These are phyloP conservation scores for Phyto melanocephala DNA, from an alignment of 2,888 invertebrate species.

Conservation along the genomic window DNA sequence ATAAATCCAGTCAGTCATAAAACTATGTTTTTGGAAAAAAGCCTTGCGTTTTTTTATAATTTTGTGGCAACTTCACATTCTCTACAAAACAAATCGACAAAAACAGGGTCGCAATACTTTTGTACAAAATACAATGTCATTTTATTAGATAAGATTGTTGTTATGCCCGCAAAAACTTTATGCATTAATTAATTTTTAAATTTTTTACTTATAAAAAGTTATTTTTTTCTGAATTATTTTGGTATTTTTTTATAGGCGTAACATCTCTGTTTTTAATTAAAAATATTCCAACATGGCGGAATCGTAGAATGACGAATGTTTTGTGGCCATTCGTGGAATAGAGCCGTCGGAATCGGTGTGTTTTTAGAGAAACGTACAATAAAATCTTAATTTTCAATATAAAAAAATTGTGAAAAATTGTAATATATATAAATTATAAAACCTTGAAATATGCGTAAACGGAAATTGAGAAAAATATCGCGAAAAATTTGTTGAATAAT, in stretches of 20 bases:
- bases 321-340: constrained; percentile 62
- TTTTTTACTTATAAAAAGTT: neutral
- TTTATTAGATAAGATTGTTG: neutral
- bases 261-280: constrained; percentile 45
- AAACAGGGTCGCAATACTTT: neutral
- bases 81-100: neutral
- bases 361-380: constrained; percentile 37
- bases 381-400: constrained; percentile 40
- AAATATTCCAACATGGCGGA: constrained; percentile 64
- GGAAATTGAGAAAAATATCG: constrained; percentile 56
- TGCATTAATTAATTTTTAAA: neutral
- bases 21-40: too few relatives aligned
- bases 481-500: constrained; percentile 29
- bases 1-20: too few relatives aligned
- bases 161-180: too few relatives aligned
- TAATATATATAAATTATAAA: constrained; percentile 37
- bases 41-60: too few relatives aligned
- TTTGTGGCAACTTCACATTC: constrained; percentile 28
- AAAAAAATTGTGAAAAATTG: constrained; percentile 41
- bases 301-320: constrained; percentile 66
- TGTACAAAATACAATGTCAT: neutral
- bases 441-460: constrained; percentile 63
- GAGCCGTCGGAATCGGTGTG: constrained; percentile 65
- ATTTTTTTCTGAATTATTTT: neutral
- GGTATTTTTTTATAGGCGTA: neutral